phyloP scores from a whole-genome alignment of 2,888 invertebrate species.

The Crioceris asparagi region DNA sequence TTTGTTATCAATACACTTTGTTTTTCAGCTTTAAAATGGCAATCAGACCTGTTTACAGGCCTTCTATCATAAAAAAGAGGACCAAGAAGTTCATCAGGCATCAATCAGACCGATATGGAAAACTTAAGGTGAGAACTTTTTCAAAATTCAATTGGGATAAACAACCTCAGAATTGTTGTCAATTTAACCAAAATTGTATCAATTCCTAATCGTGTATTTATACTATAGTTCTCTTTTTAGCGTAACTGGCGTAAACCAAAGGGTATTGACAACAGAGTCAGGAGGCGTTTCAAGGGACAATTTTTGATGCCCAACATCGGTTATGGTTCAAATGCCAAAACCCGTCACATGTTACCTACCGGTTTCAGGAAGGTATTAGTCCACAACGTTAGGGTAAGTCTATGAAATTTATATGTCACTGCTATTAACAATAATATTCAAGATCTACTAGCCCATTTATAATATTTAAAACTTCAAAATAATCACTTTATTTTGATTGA shows the following conservation, averaged over 20 bases:
- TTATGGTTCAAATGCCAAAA: constrained; percentile 92
- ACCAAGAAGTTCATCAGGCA: constrained; percentile 97
- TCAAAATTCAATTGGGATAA: neutral
- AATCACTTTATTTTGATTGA: neutral
- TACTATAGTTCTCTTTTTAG: constrained; percentile 38
- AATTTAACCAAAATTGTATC: neutral
- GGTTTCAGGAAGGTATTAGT: constrained; percentile 95
- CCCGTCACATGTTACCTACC: constrained; percentile 93
- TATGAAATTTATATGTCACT: neutral
- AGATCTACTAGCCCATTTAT: neutral
- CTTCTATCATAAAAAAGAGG: constrained; percentile 91
- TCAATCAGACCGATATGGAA: constrained; percentile 96
- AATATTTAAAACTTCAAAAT: neutral
- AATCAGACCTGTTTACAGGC: constrained; percentile 80
- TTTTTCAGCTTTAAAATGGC: constrained; percentile 55
- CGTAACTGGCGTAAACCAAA: constrained; percentile 99
- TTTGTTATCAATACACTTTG: constrained; percentile 8
- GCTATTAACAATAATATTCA: neutral
- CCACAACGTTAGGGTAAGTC: constrained; percentile 68
- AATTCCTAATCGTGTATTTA: neutral
- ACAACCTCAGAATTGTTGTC: neutral
- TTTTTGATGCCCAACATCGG: constrained; percentile 99
- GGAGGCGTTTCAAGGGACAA: constrained; percentile 98
- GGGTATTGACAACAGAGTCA: constrained; percentile 99
- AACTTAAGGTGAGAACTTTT: constrained; percentile 62